phyloP scores from a whole-genome alignment of 1,140 invertebrate species.

The Eupeodes corollae region DNA sequence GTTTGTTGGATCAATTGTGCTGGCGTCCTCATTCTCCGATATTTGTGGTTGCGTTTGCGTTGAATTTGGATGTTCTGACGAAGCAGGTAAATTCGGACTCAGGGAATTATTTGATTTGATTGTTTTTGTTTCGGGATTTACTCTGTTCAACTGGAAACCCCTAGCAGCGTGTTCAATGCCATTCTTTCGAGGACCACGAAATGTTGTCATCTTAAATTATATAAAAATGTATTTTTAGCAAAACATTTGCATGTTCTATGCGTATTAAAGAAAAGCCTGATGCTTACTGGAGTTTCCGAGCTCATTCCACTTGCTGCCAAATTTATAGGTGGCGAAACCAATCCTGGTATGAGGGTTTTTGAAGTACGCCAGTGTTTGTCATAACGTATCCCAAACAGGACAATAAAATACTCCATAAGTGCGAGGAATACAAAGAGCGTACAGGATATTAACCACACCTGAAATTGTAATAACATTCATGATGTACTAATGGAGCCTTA shows the following conservation, averaged over 20 bases:
- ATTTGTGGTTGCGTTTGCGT: neutral
- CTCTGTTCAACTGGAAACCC: conserved; percentile 1
- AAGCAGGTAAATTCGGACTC: neutral
- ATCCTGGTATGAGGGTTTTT: conserved; percentile 35
- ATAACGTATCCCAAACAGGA: conserved; percentile 50
- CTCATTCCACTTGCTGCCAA: conserved; percentile 20
- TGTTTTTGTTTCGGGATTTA: conserved; percentile 6
- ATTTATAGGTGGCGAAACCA: conserved; percentile 23
- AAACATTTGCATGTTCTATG: neutral
- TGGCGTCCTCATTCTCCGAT: no score
- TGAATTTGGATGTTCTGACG: neutral
- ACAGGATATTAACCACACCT: conserved; percentile 58
- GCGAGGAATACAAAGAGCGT: conserved; percentile 60
- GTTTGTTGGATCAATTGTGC: neutral
- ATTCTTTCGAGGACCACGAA: conserved; percentile 2
- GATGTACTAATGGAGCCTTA: no score
- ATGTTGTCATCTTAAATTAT: neutral
- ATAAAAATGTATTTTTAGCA: neutral
- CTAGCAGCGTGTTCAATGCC: conserved; percentile 5
- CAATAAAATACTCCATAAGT: conserved; percentile 59
- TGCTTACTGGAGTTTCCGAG: conserved; percentile 3
- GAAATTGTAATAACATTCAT: neutral
- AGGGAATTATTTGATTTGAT: neutral
- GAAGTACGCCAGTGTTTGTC: conserved; percentile 47
- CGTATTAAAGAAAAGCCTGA: no score